Evolutionary conservation across 2,888 invertebrate species (phyloP), one percentile per base, ranked within the genome.

Genomic region (Blera fallax): DNA sequence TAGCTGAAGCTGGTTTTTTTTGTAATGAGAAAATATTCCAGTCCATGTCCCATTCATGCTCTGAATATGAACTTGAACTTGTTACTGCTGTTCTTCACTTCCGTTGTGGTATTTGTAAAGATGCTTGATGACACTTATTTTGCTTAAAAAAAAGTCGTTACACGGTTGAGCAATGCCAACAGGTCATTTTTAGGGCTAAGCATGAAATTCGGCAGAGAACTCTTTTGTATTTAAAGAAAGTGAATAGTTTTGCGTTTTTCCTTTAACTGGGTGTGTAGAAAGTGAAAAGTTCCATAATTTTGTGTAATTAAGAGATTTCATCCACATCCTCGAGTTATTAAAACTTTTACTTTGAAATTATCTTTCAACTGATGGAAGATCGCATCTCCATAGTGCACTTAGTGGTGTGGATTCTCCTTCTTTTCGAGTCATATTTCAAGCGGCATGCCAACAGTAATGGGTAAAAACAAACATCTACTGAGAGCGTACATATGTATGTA

Each of bases 21-120:
- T 48, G 56, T 32, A 54, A 48, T 65, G 52, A 24, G 43, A 69
- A 77, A 69, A 62, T 62, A 58, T 72, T 67, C 32, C 60, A 52
- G 52, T 45, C 45, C 52, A 72, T 40, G 40, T 50, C 58, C 70
- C 50, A 65, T 77, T 80, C 64, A 84, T 80, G 84, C 84, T 84
- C 84, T 84, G 52, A 84, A 84, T 84, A 80, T 84, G 84, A 84
- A 84, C 84, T 84, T 84, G 84, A 84, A 84, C 84, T 84, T 70
- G 60, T 73, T 78, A 24, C 52, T 67, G 40, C 37, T 62, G 45
- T 78, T 67, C 24, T 73, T 60, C 52, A 74, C 74, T 74, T 84
- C 84, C 84, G 84, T 65, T 69, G 40, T 40, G 69, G 50, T 67
- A 78, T 60, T 70, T 34, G 54, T 21, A 4, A 27, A 50, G 32